Evolutionary conservation across 2,888 invertebrate genomes (phyloP).

Genomic region (Bursaphelenchus okinawaensis): DNA sequence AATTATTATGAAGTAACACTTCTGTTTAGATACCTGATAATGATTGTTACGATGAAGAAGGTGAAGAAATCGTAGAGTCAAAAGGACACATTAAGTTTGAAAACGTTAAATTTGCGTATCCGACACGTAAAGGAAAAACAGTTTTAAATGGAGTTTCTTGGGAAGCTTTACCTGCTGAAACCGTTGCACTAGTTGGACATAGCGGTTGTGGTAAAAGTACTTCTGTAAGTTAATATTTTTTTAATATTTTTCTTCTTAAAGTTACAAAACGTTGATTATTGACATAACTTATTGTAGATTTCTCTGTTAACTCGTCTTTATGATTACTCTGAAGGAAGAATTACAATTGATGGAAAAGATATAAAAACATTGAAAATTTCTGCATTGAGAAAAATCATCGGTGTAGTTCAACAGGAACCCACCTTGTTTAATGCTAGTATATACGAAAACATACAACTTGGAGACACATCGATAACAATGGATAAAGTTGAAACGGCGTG

Average conservation of each 20-base stretch:
- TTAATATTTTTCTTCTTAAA: no score
- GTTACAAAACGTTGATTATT: neutral
- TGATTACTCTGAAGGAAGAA: conserved; percentile 68
- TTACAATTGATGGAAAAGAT: conserved; percentile 53
- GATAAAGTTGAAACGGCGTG: conserved; percentile 43
- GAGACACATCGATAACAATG: conserved; percentile 32
- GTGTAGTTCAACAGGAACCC: conserved; percentile 52
- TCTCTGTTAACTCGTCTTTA: conserved; percentile 70
- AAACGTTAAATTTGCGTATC: conserved; percentile 46
- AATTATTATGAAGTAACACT: neutral
- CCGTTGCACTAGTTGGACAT: conserved; percentile 61
- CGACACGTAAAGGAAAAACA: conserved; percentile 31
- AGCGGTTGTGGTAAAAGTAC: conserved; percentile 70
- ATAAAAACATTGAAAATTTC: conserved; percentile 35
- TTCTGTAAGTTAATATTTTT: conserved; percentile 74
- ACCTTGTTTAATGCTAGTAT: conserved; percentile 45
- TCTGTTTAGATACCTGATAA: conserved; percentile 1
- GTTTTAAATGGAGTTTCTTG: conserved; percentile 58
- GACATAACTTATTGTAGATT: conserved; percentile 57
- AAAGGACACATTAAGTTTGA: conserved; percentile 24
- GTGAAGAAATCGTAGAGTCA: neutral
- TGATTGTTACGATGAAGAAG: conserved; percentile 1
- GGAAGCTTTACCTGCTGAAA: conserved; percentile 57
- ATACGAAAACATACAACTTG: conserved; percentile 30
- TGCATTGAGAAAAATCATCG: conserved; percentile 32